Evolutionary conservation across 1,140 invertebrate genomes (phyloP).

Genomic region (Zaprionus capensis): DNA sequence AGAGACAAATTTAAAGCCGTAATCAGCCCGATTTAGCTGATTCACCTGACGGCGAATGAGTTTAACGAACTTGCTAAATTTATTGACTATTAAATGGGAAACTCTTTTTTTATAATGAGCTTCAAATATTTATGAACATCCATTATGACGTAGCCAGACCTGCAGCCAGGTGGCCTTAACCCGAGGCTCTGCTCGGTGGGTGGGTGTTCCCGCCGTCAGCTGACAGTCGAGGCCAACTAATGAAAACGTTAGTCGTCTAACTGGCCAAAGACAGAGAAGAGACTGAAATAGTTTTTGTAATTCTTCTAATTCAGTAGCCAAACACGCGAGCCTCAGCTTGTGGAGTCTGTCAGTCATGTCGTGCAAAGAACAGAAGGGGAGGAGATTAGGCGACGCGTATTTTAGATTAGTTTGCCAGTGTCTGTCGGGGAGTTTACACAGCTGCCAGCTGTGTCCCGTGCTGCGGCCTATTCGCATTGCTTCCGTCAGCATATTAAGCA

Average conservation of each 20-base stretch:
- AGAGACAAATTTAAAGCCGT: constrained; percentile 25
- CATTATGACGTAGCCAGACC: constrained; percentile 13
- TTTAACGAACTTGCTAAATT: constrained; percentile 76
- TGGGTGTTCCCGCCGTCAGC: constrained; percentile 74
- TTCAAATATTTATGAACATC: constrained; percentile 68
- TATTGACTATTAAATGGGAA: constrained; percentile 73
- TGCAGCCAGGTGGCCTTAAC: constrained; percentile 29
- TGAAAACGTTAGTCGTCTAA: constrained; percentile 75
- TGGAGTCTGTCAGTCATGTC: constrained; percentile 57
- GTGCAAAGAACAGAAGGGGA: constrained; percentile 23
- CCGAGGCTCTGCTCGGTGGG: constrained; percentile 32
- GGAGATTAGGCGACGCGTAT: constrained; percentile 12
- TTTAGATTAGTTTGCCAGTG: constrained; percentile 35
- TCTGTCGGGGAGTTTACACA: constrained; percentile 20
- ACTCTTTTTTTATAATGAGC: constrained; percentile 72
- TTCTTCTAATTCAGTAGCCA: constrained; percentile 61
- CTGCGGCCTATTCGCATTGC: constrained; percentile 63
- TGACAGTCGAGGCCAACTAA: constrained; percentile 50
- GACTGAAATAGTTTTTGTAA: constrained; percentile 42
- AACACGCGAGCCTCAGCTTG: constrained; percentile 64
- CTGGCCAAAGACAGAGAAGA: constrained; percentile 45
- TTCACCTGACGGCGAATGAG: constrained; percentile 41
- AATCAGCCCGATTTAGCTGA: constrained; percentile 31
- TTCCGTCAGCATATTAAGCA: constrained; percentile 77
- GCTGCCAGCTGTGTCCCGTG: constrained; percentile 48